These are phyloP conservation scores for Zaprionus ornatus DNA, from an alignment of 1,140 invertebrate species.

Conservation along the genomic window DNA sequence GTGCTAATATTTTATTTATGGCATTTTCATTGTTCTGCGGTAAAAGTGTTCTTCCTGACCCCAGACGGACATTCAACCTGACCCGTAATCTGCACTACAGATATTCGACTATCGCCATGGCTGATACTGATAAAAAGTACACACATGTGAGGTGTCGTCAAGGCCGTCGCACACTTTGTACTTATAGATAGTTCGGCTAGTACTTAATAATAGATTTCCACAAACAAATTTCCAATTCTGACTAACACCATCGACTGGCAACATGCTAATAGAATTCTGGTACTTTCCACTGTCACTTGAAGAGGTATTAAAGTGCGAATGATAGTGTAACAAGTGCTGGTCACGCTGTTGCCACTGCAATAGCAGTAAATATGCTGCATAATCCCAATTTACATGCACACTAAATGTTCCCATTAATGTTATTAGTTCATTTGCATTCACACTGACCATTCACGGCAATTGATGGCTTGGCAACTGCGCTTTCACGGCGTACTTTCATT, in stretches of 20 bases:
- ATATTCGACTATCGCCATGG: constrained; percentile 22
- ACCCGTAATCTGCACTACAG: constrained; percentile 24
- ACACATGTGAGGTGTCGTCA: constrained; percentile 8
- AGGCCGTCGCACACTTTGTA: constrained; percentile 21
- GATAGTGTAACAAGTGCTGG: not conserved
- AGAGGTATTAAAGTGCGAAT: not conserved
- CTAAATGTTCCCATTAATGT: not conserved
- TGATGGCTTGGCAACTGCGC: not conserved
- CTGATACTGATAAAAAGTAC: constrained; percentile 25
- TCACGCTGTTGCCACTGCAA: not conserved
- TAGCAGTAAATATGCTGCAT: not conserved
- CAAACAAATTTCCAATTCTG: not conserved
- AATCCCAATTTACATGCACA: not conserved
- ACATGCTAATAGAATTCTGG: not conserved
- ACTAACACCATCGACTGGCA: not conserved
- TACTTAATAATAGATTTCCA: constrained; percentile 21
- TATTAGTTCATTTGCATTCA: constrained; percentile 1
- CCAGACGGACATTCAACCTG: constrained; percentile 24
- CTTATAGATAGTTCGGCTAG: constrained; percentile 16
- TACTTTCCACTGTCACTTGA: not conserved
- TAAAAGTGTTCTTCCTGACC: constrained; percentile 27
- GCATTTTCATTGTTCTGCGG: constrained; percentile 12
- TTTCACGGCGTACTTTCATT: not conserved
- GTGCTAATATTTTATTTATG: constrained; percentile 17
- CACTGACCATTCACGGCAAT: not conserved